phyloP scores from a whole-genome alignment of 2,797 vertebrate species.

The Hafferia zeledoni region DNA sequence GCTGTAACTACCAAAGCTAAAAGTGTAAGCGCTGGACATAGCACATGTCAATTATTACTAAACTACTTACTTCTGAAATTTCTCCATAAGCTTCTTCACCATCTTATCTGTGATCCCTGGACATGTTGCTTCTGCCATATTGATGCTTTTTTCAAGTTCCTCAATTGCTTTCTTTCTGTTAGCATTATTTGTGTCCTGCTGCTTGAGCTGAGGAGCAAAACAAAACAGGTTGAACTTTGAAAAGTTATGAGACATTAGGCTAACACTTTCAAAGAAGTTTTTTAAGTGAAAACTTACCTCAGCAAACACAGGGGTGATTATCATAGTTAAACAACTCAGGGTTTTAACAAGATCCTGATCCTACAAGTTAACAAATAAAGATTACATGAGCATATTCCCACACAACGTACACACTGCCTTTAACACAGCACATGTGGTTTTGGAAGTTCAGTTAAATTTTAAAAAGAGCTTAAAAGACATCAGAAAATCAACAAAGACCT shows the following conservation, averaged over 20 bases:
- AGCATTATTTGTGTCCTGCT: slow-evolving; percentile 87
- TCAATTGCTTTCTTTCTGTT: slow-evolving; percentile 87
- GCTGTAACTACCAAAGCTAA: neutral
- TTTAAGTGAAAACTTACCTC: slow-evolving; percentile 77
- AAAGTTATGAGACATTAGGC: neutral
- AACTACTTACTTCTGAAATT: slow-evolving; percentile 85
- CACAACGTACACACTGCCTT: fast-evolving
- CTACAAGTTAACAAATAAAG: slow-evolving; percentile 64
- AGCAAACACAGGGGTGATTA: slow-evolving; percentile 90
- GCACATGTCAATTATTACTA: neutral
- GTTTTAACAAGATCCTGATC: slow-evolving; percentile 87
- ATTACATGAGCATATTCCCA: neutral
- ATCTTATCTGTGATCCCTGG: slow-evolving; percentile 94
- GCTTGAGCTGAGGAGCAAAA: slow-evolving; percentile 82
- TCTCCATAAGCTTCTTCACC: slow-evolving; percentile 91
- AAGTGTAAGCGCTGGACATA: neutral
- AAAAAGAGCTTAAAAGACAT: neutral
- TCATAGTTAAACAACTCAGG: slow-evolving; percentile 85
- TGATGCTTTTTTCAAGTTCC: slow-evolving; percentile 90
- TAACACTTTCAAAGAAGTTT: neutral
- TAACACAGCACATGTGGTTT: neutral
- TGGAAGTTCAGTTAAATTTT: neutral
- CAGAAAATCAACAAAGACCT: neutral
- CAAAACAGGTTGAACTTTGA: neutral
- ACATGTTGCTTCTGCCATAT: slow-evolving; percentile 85